Evolutionary conservation across 1,140 invertebrate species (phyloP), one percentile per base, ranked within the genome.

Genomic region (Drosophila truncata): DNA sequence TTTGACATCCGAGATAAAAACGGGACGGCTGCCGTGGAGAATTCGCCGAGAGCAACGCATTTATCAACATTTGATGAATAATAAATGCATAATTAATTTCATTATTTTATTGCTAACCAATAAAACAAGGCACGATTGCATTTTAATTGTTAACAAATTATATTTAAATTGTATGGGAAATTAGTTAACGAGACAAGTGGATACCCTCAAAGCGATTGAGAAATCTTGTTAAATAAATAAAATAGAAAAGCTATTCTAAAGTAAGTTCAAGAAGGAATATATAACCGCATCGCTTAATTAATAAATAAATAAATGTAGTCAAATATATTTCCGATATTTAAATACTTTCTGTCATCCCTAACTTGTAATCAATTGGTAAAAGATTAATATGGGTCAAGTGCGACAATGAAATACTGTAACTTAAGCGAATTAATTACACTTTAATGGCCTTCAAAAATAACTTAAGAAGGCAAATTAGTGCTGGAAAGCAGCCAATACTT

Each of bases 1-100:
- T 92, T 84, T 85, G 91, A 92, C 91, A 92, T 92, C 74, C 77
- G 77, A 78, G 84, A 87, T 84, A 90, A 87, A 73, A 83, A 66
- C 47, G 46, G 35, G 42, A 33, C 61, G 77, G 72, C 80, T 83
- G 76, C 72, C 61, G 64, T 80, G 60, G 57, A 67, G 52, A 88
- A 81, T 88, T 80, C 66, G 76, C 80, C 72, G 82, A 57, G 71
- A 49, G 71, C 20, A 66, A 74, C 67, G 39, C 64, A 87, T 87
- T 87, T 88, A 87, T 87, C 80, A 87, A 71, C 71, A 41, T 58
- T 50, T 64, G 59, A 82, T 61, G 59, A 63, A 64, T 59, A 58
- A 71, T 71, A 63, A 78, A 63, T 71, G 59, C 75, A 58, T 64
- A 63, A 64, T 78, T 78, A 71, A 78, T 46, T 50, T 69, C 55